A percentile compares a stretch with the other conserved stretches of the same genome.
phyloP scores from a whole-genome alignment of 2,113 vertebrate species.

The Antechinus flavipes region DNA sequence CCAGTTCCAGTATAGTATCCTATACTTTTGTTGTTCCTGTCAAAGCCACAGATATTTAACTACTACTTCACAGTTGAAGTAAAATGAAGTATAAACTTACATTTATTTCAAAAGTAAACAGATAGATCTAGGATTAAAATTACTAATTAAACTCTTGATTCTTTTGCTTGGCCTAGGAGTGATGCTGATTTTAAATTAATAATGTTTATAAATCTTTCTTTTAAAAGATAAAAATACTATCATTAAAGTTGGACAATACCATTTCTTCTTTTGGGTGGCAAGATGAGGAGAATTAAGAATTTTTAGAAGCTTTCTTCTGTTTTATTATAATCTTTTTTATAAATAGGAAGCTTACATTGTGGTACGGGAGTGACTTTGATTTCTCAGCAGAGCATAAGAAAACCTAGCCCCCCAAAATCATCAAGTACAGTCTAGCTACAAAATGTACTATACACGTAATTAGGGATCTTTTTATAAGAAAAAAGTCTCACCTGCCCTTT shows the following conservation, averaged over 20 bases:
- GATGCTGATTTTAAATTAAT: not conserved
- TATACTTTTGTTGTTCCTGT: not conserved
- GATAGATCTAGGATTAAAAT: slow-evolving; percentile 29
- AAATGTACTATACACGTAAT: not conserved
- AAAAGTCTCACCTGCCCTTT: slow-evolving; percentile 93
- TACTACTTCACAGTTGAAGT: not conserved
- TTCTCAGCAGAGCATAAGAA: not conserved
- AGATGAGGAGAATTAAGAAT: not conserved
- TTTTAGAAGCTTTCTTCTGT: slow-evolving; percentile 17
- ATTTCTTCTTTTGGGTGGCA: not conserved
- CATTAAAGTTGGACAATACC: not conserved
- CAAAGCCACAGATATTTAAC: not conserved
- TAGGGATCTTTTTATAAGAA: not conserved
- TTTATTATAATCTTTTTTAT: slow-evolving; percentile 11
- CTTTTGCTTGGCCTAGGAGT: not conserved
- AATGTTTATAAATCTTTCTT: not conserved
- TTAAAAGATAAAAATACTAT: slow-evolving; percentile 1
- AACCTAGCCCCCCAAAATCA: not conserved
- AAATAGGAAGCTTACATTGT: not conserved
- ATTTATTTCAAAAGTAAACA: not conserved
- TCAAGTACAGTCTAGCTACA: not conserved
- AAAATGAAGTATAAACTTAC: not conserved
- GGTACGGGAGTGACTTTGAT: not conserved
- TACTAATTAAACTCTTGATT: not conserved
- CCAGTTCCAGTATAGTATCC: not conserved